Evolutionary conservation across 2,888 invertebrate species (phyloP).

Genomic region (Drosophila silvestris): DNA sequence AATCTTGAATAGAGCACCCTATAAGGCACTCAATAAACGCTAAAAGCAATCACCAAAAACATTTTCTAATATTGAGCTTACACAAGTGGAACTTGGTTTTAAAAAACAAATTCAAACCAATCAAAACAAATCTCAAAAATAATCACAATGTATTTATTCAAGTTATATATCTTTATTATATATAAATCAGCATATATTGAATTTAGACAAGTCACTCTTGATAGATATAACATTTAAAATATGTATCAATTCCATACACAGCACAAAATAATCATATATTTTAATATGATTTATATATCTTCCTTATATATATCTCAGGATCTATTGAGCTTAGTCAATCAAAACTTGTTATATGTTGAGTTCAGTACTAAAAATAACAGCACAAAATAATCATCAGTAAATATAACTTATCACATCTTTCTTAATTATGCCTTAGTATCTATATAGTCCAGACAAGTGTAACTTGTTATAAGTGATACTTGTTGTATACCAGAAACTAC

Average conservation of each 20-base stretch:
- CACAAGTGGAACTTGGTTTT: background rate
- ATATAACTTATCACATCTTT: rapidly evolving
- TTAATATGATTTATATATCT: background rate
- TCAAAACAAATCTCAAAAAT: background rate
- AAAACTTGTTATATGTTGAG: too few species aligned
- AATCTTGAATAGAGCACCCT: slow-evolving; percentile 13
- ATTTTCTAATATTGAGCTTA: background rate
- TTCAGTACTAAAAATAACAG: background rate
- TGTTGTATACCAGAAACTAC: too few species aligned
- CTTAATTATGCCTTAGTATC: background rate
- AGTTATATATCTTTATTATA: background rate
- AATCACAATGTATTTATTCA: background rate
- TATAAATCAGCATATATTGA: slow-evolving; percentile 9
- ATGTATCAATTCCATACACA: background rate
- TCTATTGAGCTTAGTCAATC: background rate
- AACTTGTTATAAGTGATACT: background rate
- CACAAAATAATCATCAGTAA: background rate
- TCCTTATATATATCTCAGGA: background rate
- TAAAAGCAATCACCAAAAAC: slow-evolving; percentile 2
- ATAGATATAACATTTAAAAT: too few species aligned
- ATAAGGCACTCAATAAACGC: slow-evolving; percentile 22
- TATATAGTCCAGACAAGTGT: background rate
- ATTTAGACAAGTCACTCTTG: background rate
- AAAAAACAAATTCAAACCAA: background rate
- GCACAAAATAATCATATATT: background rate